Base-by-base conservation (phyloP, 2,888 invertebrate species). In the Petrophora chlorosata region DNA sequence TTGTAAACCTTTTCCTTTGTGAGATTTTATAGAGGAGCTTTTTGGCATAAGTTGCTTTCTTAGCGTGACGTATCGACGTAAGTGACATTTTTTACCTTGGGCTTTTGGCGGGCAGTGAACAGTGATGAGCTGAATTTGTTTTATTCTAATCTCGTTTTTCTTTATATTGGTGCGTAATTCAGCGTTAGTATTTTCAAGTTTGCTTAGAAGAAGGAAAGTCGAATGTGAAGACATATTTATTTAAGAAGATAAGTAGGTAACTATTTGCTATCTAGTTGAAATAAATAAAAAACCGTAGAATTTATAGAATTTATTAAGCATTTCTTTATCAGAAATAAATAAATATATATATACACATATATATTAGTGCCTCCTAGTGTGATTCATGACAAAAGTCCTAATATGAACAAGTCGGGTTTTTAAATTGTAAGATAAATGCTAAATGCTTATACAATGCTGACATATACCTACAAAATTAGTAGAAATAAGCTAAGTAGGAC, bases 1-100 rank as follows among this genome's bases (percentile, higher is more conserved):
- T 64, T 67, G 56, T 56, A 60, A 61, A 68, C 59, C 57, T 63
- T 61, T 61, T 63, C 60, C 59, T 70, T 73, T 66, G 66, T 65
- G 42, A 58, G 48, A 54, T 63, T 69, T 65, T 64, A 56, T 55
- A 52, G 51, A 45, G 50, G 51, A 49, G 52, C 55, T 55, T 59
- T 56, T 36, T 52, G 29, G 39, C 45, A 52, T 23, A 16, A 28
- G 38, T 33, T 34, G 29, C 25, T 53, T 44, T 53, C 51, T 30
- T 45, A 34, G 56, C 61, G 54, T 58, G 61, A 60, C 55, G 53
- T 56, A 51, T 57, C 40, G 44, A 49, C 58, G 49, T 35, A 40
- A 14, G 43, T 47, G 34, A 49, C 33, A 59, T 49, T 47, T 41
- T 35, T 43, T 38, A 8, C 33, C 33, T 16, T 29, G 14, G 9